Evolutionary conservation across 2,797 vertebrate genomes (phyloP).

Genomic region (Molossus molossus): DNA sequence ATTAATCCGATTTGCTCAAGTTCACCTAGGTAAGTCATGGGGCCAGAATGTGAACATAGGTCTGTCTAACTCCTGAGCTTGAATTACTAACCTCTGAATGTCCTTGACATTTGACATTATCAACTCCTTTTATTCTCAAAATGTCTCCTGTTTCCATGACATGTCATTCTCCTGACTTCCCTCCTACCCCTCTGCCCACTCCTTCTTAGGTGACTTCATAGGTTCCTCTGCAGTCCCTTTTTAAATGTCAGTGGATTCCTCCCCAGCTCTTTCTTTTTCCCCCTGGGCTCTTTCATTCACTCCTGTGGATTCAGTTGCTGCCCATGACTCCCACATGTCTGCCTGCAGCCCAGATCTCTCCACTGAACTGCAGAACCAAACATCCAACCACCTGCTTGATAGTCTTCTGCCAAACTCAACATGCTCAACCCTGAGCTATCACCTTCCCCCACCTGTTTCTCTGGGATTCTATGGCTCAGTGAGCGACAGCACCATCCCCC

Average conservation of each 20-base stretch:
- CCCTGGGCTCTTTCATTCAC: slow-evolving; percentile 62
- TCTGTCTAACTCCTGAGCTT: slow-evolving; percentile 60
- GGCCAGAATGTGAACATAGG: slow-evolving; percentile 47
- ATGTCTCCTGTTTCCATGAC: slow-evolving; percentile 83
- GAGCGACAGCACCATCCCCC: not conserved
- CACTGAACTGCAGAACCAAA: slow-evolving; percentile 53
- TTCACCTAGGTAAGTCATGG: slow-evolving; percentile 23
- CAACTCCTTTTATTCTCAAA: slow-evolving; percentile 82
- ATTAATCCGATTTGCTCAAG: slow-evolving; percentile 22
- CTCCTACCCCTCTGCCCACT: slow-evolving; percentile 85
- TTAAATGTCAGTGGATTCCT: slow-evolving; percentile 80
- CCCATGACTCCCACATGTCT: slow-evolving; percentile 35
- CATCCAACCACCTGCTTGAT: slow-evolving; percentile 13
- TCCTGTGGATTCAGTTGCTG: slow-evolving; percentile 38
- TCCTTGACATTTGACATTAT: slow-evolving; percentile 86
- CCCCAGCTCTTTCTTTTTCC: slow-evolving; percentile 31
- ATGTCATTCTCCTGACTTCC: slow-evolving; percentile 81
- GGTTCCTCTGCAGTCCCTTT: slow-evolving; percentile 70
- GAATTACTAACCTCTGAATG: slow-evolving; percentile 77
- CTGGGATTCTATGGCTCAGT: slow-evolving; percentile 56
- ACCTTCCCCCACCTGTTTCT: slow-evolving; percentile 43
- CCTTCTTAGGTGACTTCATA: slow-evolving; percentile 80
- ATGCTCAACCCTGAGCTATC: not conserved
- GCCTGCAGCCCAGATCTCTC: slow-evolving; percentile 46
- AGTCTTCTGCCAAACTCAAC: slow-evolving; percentile 23